Evolutionary conservation across 2,888 invertebrate genomes (phyloP).

Genomic region (Andricus curvator): DNA sequence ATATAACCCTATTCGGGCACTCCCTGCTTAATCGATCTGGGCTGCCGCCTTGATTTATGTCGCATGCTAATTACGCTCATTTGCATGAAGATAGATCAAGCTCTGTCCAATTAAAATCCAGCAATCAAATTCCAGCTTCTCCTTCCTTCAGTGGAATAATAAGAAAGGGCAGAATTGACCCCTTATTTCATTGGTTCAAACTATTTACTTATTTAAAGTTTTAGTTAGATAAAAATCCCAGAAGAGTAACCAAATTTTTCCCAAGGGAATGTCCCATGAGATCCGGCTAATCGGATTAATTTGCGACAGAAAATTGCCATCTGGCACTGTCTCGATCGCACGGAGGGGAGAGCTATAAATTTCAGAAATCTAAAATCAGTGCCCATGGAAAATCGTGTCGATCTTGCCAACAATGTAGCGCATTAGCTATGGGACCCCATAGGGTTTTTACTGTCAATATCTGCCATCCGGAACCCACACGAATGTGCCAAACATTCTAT

Average conservation of each 20-base stretch:
- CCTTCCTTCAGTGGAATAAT: background rate
- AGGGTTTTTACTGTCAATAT: constrained; percentile 58
- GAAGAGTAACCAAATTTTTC: background rate
- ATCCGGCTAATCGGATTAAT: constrained; percentile 71
- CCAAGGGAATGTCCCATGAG: constrained; percentile 34
- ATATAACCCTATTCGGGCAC: constrained; percentile 44
- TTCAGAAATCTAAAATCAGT: constrained; percentile 75
- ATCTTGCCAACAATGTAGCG: constrained; percentile 66
- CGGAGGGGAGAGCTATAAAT: constrained; percentile 66
- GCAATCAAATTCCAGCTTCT: constrained; percentile 30
- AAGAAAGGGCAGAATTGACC: constrained; percentile 8
- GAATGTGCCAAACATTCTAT: constrained; percentile 7
- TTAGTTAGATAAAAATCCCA: too few species aligned
- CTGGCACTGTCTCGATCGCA: constrained; percentile 60
- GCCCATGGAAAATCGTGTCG: constrained; percentile 65
- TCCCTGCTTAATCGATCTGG: constrained; percentile 48
- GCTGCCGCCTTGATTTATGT: constrained; percentile 73
- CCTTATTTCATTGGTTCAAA: background rate
- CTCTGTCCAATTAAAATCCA: constrained; percentile 67
- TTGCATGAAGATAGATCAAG: constrained; percentile 73
- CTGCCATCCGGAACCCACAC: constrained; percentile 41
- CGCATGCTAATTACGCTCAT: constrained; percentile 74
- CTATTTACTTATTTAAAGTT: too few species aligned
- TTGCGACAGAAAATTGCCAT: constrained; percentile 70
- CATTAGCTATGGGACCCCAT: constrained; percentile 69